Evolutionary conservation across 1,140 invertebrate genomes (phyloP), one percentile per base, ranked within the genome.

Genomic region (Brachionus sp.): DNA sequence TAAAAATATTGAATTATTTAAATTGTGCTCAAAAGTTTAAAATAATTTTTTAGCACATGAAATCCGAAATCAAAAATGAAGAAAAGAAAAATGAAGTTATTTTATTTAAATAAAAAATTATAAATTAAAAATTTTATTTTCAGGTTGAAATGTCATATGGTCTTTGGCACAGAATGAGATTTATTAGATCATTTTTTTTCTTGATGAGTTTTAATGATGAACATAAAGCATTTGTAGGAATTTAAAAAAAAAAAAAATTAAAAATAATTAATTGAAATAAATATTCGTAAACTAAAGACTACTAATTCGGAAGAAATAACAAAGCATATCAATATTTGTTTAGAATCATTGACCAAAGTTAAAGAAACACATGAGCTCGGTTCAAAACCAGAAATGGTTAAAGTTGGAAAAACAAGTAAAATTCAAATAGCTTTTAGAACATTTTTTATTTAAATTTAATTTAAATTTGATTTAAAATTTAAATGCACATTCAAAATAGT

Each of bases 41-140:
- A 82, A 87, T 84, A 84, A 87, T 86, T 84, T 87, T 86, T n/a
- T 88, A 88, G 23, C 87, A 89, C 84, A 85, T 88, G 23, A 87
- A 87, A 85, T 85, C 88, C 66, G 70, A 75, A 75, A 12, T 46
- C 3, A 75, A 75, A 75, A 19, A 19, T 3, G 70, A 75, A 12
- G 23, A 75, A 25, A 46, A 75, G 46, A 75, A 50, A 46, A 23
- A 46, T 13, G 70, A 46, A 12, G 19, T 46, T n/a, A 19, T 35
- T 10, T 75, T 46, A 23, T 68, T 68, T 12, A 68, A 35, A 33
- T 10, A 68, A 68, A 68, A 13, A 29, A 10, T 19, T 35, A 33
- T 35, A 68, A 35, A 68, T n/a, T 35, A 2, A 68, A 33, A 33
- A 33, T 46, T 50, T 1, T 29, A 9, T 46, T 75, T 19, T 39